Conservation (phyloP, 2,113 vertebrate species). For the Egretta garzetta region DNA sequence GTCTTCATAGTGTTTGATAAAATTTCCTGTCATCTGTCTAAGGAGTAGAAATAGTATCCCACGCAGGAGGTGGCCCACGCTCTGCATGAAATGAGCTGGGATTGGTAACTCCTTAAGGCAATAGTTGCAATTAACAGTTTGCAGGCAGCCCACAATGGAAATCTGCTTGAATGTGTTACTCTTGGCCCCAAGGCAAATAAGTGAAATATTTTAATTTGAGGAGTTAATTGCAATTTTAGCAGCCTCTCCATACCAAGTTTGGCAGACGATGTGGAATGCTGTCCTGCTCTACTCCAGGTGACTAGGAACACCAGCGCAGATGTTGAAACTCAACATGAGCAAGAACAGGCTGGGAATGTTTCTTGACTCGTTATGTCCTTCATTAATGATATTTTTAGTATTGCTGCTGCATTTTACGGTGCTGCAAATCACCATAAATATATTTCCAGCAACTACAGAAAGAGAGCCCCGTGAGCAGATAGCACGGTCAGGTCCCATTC, state of each 20-base stretch:
- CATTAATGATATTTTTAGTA: background rate
- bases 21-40: background rate
- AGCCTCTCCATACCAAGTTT: background rate
- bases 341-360: background rate
- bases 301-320: background rate
- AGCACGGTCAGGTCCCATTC: background rate
- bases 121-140: background rate
- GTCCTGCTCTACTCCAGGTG: background rate
- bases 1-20: background rate
- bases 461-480: background rate
- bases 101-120: background rate
- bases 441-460: background rate
- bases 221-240: slow-evolving; percentile 23
- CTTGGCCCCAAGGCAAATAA: background rate
- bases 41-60: background rate
- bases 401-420: background rate
- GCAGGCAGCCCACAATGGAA: background rate
- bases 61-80: background rate
- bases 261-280: background rate
- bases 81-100: background rate
- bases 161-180: background rate
- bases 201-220: background rate
- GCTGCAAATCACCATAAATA: background rate
- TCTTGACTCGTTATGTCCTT: background rate
- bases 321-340: background rate